phyloP scores from a whole-genome alignment of 2,888 invertebrate genomes.

The Melitaea athalia region DNA sequence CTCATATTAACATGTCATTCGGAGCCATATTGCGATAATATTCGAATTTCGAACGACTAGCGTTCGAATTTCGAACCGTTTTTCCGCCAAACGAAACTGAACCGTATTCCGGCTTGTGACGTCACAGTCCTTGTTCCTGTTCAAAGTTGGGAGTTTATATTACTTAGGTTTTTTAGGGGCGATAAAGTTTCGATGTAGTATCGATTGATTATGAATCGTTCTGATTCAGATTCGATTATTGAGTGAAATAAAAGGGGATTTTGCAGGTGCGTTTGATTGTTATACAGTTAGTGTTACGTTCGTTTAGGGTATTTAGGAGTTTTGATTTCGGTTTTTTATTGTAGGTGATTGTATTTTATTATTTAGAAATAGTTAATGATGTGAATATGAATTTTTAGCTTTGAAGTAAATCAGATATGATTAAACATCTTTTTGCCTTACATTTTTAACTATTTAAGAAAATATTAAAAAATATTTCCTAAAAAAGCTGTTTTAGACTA shows the following conservation, averaged over 20 bases:
- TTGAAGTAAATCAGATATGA: too few species aligned
- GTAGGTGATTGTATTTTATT: neutral
- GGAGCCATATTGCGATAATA: constrained; percentile 77
- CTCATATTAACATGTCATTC: constrained; percentile 79
- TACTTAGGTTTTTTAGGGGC: constrained; percentile 54
- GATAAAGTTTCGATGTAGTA: constrained; percentile 61
- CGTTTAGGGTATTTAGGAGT: neutral
- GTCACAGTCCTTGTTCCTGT: neutral
- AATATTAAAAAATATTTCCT: too few species aligned
- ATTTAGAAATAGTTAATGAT: neutral
- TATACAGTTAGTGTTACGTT: constrained; percentile 39
- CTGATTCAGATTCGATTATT: constrained; percentile 70
- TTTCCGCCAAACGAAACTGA: constrained; percentile 38
- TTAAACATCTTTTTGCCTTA: too few species aligned
- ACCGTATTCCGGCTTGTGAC: constrained; percentile 44
- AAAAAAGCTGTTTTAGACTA: too few species aligned
- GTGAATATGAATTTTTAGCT: neutral
- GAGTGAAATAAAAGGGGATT: constrained; percentile 53
- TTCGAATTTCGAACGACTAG: constrained; percentile 65
- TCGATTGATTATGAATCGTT: constrained; percentile 56
- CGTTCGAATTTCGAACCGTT: constrained; percentile 43
- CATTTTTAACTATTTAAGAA: too few species aligned
- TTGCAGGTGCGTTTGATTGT: constrained; percentile 52
- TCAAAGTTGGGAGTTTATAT: constrained; percentile 50
- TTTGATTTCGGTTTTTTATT: constrained; percentile 1